phyloP scores from a whole-genome alignment of 2,888 invertebrate genomes.

The Leptodirus hochenwartii region DNA sequence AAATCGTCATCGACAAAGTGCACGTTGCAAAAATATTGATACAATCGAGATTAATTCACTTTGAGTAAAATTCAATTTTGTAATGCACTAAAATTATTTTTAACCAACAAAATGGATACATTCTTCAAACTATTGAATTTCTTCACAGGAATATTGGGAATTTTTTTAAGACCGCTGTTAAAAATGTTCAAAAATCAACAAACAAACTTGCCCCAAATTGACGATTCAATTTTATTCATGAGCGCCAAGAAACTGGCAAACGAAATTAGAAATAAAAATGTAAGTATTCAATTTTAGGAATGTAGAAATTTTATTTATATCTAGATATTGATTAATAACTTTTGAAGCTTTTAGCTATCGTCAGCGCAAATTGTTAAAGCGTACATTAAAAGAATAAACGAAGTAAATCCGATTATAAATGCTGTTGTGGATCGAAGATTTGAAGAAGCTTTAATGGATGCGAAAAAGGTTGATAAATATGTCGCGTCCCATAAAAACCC shows the following conservation, averaged over 20 bases:
- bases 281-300: no score
- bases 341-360: no score
- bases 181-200: no score
- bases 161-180: no score
- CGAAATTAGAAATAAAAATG: conserved; percentile 52
- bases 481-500: no score
- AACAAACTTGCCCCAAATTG: conserved; percentile 39
- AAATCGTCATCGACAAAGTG: no score
- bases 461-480: conserved; percentile 43
- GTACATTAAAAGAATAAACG: conserved; percentile 55
- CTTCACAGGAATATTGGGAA: conserved; percentile 2
- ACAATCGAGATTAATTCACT: no score
- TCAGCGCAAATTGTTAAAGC: conserved; percentile 21
- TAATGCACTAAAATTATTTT: no score
- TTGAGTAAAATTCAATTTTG: no score
- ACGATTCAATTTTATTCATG: conserved; percentile 44
- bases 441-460: conserved; percentile 52
- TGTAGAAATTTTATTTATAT: no score
- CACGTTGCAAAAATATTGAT: no score
- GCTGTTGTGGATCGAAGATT: conserved; percentile 68
- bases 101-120: conserved; percentile 4
- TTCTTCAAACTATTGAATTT: conserved; percentile 4
- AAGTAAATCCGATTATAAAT: conserved; percentile 60
- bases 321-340: background rate
- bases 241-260: conserved; percentile 49